Conservation (phyloP, 2,888 invertebrate species). For the Drosophila algonquin region DNA sequence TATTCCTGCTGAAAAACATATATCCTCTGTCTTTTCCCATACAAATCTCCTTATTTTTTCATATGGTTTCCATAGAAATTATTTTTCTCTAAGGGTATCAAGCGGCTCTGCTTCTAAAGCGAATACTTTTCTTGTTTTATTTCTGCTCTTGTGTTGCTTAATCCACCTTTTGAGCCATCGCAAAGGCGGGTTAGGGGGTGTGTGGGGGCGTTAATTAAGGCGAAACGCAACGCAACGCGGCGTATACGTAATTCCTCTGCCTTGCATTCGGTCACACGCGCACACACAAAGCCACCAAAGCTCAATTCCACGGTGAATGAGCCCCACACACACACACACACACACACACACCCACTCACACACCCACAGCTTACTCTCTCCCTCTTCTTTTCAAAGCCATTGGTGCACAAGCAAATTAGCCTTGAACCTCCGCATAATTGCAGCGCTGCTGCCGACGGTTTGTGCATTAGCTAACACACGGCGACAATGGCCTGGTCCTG, state of each 20-base stretch:
- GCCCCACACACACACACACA: constrained; percentile 22
- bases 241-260: constrained; percentile 73
- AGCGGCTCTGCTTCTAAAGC: not conserved
- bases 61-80: too few species aligned
- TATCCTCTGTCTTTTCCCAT: not conserved
- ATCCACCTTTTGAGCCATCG: constrained; percentile 45
- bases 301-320: constrained; percentile 47
- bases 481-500: constrained; percentile 20
- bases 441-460: constrained; percentile 54
- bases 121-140: not conserved
- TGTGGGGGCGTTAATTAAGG: constrained; percentile 63
- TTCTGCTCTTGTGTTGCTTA: constrained; percentile 18
- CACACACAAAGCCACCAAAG: constrained; percentile 36
- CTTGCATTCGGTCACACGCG: constrained; percentile 69
- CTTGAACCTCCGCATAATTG: constrained; percentile 76
- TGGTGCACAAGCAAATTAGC: constrained; percentile 72
- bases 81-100: not conserved
- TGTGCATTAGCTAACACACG: constrained; percentile 47
- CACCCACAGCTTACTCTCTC: not conserved
- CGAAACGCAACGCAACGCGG: constrained; percentile 46
- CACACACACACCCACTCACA: constrained; percentile 15
- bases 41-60: too few species aligned
- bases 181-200: constrained; percentile 3
- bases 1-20: too few species aligned
- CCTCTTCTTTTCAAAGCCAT: constrained; percentile 35